Evolutionary conservation across 2,113 vertebrate species (phyloP).

Genomic region (Odobenus rosmarus): DNA sequence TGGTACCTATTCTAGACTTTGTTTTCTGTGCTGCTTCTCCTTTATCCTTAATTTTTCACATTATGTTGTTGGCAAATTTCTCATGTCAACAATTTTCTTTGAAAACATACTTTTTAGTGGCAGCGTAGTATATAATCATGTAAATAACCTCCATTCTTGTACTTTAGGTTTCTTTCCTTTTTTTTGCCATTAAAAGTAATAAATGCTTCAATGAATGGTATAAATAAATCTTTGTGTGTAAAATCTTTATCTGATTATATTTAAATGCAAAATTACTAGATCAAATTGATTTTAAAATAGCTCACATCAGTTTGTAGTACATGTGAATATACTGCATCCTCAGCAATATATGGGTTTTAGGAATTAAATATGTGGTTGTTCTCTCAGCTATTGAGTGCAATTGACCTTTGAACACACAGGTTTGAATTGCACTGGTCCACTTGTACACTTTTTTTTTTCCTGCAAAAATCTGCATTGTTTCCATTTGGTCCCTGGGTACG

Average conservation of each 20-base stretch:
- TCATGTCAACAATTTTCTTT: background rate
- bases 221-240: background rate
- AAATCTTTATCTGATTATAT: background rate
- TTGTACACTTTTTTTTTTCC: background rate
- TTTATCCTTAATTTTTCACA: background rate
- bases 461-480: background rate
- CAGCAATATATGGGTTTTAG: background rate
- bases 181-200: background rate
- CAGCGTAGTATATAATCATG: background rate
- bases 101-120: background rate
- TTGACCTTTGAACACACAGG: background rate
- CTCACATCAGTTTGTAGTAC: background rate
- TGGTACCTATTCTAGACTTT: background rate
- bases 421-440: background rate
- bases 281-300: background rate
- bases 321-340: background rate
- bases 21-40: background rate
- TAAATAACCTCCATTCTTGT: background rate
- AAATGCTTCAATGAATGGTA: background rate
- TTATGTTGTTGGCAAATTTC: background rate
- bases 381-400: background rate
- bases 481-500: background rate
- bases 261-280: background rate
- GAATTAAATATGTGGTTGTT: background rate
- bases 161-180: background rate